Evolutionary conservation across 2,113 vertebrate species (phyloP).

Genomic region (Ariopsis seemanni): DNA sequence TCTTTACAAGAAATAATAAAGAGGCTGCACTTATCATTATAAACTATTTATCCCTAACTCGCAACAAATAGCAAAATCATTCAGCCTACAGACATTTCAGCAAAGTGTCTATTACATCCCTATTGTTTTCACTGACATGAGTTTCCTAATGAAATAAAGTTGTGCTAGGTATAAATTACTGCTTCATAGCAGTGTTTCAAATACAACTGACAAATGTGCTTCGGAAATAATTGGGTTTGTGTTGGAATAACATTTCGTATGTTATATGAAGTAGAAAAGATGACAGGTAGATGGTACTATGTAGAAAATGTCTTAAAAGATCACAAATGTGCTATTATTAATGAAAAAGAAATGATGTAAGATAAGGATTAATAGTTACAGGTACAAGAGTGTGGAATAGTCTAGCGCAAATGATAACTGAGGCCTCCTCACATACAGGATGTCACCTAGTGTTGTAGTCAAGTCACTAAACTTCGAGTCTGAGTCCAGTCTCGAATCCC

Average conservation of each 20-base stretch:
- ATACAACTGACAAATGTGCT: neutral
- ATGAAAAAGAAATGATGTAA: neutral
- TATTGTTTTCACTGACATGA: neutral
- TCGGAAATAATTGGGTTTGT: neutral
- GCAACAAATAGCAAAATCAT: neutral
- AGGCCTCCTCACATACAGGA: neutral
- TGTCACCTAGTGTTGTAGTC: neutral
- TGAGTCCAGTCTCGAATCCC: too few species aligned
- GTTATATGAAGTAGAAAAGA: neutral
- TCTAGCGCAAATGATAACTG: neutral
- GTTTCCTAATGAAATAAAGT: neutral
- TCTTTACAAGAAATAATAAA: neutral
- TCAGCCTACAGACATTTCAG: neutral
- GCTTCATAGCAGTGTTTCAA: neutral
- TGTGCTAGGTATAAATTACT: neutral
- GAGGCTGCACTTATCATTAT: neutral
- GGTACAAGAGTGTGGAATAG: neutral
- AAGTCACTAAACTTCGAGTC: too few species aligned
- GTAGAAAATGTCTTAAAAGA: neutral
- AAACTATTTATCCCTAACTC: neutral
- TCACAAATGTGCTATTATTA: neutral
- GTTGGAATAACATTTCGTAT: neutral
- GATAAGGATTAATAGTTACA: too few species aligned
- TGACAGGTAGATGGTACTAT: neutral
- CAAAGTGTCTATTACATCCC: neutral